phyloP scores from a whole-genome alignment of 2,797 vertebrate species.

The Cynodonichthys magdalenae region DNA sequence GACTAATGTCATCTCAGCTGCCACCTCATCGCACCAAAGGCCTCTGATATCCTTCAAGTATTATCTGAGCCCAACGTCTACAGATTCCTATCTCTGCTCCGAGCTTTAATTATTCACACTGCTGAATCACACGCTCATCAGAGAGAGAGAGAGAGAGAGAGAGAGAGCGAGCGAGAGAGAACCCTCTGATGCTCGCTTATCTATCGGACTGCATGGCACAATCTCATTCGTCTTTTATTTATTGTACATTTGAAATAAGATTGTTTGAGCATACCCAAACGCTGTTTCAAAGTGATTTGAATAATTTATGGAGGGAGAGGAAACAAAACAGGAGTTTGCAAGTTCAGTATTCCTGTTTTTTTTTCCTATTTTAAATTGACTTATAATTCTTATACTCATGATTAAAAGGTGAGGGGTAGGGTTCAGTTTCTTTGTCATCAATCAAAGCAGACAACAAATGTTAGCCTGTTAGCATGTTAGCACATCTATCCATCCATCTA shows the following conservation, averaged over 20 bases:
- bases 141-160: slow-evolving; percentile 56
- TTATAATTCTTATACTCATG: no score
- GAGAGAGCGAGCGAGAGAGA: slow-evolving; percentile 56
- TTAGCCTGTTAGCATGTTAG: not conserved
- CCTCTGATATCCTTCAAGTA: slow-evolving; percentile 68
- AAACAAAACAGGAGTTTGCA: not conserved
- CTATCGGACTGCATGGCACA: slow-evolving; percentile 47
- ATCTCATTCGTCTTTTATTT: slow-evolving; percentile 53
- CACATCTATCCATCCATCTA: no score
- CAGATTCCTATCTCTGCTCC: slow-evolving; percentile 75
- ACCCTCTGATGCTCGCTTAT: slow-evolving; percentile 46
- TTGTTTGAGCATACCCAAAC: slow-evolving; percentile 12
- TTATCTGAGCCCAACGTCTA: slow-evolving; percentile 70
- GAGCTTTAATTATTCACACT: slow-evolving; percentile 82
- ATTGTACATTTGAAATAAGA: slow-evolving; percentile 34
- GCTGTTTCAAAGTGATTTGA: not conserved
- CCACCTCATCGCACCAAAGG: slow-evolving; percentile 58
- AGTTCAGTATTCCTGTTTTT: not conserved
- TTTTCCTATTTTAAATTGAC: no score
- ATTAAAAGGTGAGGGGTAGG: not conserved
- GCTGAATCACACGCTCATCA: slow-evolving; percentile 75
- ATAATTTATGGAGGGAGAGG: not conserved
- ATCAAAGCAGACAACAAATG: not conserved
- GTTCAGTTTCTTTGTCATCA: not conserved
- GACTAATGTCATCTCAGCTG: slow-evolving; percentile 65